Percentiles rank a stretch among this genome's conserved stretches.
phyloP scores from a whole-genome alignment of 2,888 invertebrate genomes.

The Scaptodrosophila latifasciaeformis region DNA sequence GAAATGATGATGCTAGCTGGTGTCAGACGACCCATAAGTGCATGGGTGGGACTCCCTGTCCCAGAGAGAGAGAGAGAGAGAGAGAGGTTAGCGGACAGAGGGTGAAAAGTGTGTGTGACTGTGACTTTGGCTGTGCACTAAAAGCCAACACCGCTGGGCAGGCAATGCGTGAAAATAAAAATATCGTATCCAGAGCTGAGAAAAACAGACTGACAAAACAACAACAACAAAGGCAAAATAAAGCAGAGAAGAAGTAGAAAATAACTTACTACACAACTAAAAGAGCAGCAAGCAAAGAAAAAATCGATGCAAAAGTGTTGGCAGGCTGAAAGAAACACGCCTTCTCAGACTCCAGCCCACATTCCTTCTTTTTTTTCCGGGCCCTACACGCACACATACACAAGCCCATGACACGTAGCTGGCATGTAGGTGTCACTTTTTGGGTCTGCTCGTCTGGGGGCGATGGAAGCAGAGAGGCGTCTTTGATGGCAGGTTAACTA shows the following conservation, averaged over 20 bases:
- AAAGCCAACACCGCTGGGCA: slow-evolving; percentile 43
- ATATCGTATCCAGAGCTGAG: too few species aligned
- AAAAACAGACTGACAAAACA: too few species aligned
- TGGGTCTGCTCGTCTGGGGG: slow-evolving; percentile 17
- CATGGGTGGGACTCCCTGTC: slow-evolving; percentile 9
- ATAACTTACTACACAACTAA: too few species aligned
- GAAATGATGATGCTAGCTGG: slow-evolving; percentile 54
- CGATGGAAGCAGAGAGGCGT: too few species aligned
- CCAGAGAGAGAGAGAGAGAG: background rate
- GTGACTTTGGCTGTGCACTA: slow-evolving; percentile 21
- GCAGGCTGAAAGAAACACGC: slow-evolving; percentile 42
- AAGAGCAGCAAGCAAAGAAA: slow-evolving; percentile 21
- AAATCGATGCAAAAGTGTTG: slow-evolving; percentile 64
- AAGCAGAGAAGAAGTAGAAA: slow-evolving; percentile 17
- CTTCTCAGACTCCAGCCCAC: too few species aligned
- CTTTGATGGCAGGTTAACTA: slow-evolving; percentile 53
- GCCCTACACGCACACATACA: background rate
- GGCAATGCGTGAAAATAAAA: slow-evolving; percentile 47
- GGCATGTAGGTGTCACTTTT: slow-evolving; percentile 53
- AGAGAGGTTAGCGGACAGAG: too few species aligned
- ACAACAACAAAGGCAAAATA: slow-evolving; percentile 42
- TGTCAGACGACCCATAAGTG: slow-evolving; percentile 26
- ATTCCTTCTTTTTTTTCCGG: too few species aligned
- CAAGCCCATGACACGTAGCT: slow-evolving; percentile 33
- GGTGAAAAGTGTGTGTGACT: slow-evolving; percentile 11